phyloP scores from a whole-genome alignment of 2,113 vertebrate genomes.

The Nesoenas mayeri region DNA sequence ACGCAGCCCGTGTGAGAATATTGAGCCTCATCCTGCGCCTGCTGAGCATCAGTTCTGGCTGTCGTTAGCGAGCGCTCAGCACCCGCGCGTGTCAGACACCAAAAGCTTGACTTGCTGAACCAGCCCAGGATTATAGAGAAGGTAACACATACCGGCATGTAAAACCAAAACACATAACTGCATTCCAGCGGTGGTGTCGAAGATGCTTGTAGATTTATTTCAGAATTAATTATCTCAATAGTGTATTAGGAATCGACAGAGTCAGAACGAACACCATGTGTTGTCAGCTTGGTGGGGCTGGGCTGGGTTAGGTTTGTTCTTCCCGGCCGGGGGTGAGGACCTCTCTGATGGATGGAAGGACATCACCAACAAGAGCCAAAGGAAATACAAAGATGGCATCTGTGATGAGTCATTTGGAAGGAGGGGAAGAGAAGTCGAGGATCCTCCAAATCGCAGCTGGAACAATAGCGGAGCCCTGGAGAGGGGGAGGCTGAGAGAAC shows the following conservation, averaged over 20 bases:
- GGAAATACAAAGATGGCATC: background rate
- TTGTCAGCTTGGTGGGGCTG: background rate
- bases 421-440: background rate
- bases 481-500: slow-evolving; percentile 27
- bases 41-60: background rate
- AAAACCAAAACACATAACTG: background rate
- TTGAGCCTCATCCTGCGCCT: background rate
- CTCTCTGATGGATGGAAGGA: accelerated
- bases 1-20: background rate
- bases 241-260: accelerated
- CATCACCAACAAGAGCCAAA: background rate
- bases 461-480: slow-evolving; percentile 15
- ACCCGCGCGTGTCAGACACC: background rate
- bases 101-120: background rate
- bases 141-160: background rate
- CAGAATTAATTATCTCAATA: background rate
- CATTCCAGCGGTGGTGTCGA: background rate
- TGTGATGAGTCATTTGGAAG: background rate
- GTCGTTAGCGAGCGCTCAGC: background rate
- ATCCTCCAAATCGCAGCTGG: background rate
- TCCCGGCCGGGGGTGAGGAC: background rate
- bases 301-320: background rate
- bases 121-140: background rate
- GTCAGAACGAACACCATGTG: background rate
- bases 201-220: slow-evolving; percentile 3